Base-by-base conservation (phyloP, 1,140 invertebrate species). In the Amyelois transitella region DNA sequence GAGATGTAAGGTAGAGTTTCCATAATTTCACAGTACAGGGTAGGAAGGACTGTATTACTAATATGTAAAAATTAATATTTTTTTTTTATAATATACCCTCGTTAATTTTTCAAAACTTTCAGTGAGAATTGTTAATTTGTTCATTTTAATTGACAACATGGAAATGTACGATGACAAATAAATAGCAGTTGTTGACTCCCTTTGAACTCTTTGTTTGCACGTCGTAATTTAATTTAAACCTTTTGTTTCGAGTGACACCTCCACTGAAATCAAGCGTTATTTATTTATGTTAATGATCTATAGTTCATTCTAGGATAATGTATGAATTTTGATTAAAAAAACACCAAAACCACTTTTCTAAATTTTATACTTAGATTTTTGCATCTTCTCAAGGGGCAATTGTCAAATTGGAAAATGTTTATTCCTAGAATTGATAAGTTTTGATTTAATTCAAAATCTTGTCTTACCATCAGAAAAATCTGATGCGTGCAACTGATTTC, bases 401-500 rank as follows among this genome's bases (percentile, higher is more conserved):
- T n/a, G n/a, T n/a, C n/a, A n/a, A n/a, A n/a, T n/a, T n/a, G n/a
- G n/a, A n/a, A 24, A 2, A 10, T 28, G 25, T 28, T 28, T 2
- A 28, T 28, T 28, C 12, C 12, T 10, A 28, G 7, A 1, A 10
- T 12, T 10, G 25, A 10, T 4, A 10, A 28, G 12, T 28, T 10
- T 10, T 10, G 2, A 28, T 28, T 28, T 28, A 10, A 28, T 28
- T 28, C 7, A 28, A 28, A 28, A 28, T 5, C 25, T 28, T 12
- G 2, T 10, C 7, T 28, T 6, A 10, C 25, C 22, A 12, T 28
- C 25, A 28, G 25, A 12, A 28, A 28, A 12, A 8, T n/a, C 7
- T 28, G 25, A 12, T 28, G 25, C 25, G 12, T 28, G 25, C 2
- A 8, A 28, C 12, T 28, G 25, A 28, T 28, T 83, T 62, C 60